phyloP scores from a whole-genome alignment of 2,888 invertebrate genomes.

The Halocaridina rubra region DNA sequence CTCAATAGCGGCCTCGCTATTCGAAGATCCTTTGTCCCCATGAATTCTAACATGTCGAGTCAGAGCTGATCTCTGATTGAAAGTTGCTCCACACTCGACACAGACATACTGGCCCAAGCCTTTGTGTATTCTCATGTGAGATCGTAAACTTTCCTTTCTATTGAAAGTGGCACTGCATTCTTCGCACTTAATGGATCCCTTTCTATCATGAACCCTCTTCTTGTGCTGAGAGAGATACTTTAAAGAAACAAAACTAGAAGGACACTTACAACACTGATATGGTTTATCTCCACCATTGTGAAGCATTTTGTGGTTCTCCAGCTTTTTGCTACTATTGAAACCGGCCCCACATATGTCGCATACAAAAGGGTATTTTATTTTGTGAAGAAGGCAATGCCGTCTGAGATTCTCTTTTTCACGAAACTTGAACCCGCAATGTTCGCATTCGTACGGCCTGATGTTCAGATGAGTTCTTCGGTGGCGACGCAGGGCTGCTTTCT shows the following conservation, averaged over 20 bases:
- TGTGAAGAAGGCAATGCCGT: conserved; percentile 35
- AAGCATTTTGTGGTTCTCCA: conserved; percentile 48
- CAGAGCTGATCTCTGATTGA: conserved; percentile 41
- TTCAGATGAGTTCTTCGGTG: conserved; percentile 42
- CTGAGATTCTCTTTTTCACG: conserved; percentile 47
- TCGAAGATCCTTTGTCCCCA: not conserved
- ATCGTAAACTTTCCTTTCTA: conserved; percentile 40
- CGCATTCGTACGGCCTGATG: conserved; percentile 42
- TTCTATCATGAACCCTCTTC: conserved; percentile 46
- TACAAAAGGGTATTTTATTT: conserved; percentile 22
- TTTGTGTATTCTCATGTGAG: conserved; percentile 46
- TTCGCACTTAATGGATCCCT: conserved; percentile 40
- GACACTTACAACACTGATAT: conserved; percentile 45
- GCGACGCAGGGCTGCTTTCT: conserved; percentile 41
- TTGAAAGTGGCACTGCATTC: conserved; percentile 53
- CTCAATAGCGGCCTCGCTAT: no score
- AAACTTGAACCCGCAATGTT: conserved; percentile 48
- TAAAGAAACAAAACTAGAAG: conserved; percentile 39
- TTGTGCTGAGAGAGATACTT: conserved; percentile 48
- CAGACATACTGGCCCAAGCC: conserved; percentile 39
- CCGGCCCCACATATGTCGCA: conserved; percentile 45
- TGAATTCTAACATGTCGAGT: conserved; percentile 43
- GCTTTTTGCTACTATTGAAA: conserved; percentile 39
- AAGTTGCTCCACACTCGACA: conserved; percentile 47
- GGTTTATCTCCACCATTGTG: conserved; percentile 54